phyloP scores from a whole-genome alignment of 2,888 invertebrate species.

The Kuschelorhynchus macadamiae region DNA sequence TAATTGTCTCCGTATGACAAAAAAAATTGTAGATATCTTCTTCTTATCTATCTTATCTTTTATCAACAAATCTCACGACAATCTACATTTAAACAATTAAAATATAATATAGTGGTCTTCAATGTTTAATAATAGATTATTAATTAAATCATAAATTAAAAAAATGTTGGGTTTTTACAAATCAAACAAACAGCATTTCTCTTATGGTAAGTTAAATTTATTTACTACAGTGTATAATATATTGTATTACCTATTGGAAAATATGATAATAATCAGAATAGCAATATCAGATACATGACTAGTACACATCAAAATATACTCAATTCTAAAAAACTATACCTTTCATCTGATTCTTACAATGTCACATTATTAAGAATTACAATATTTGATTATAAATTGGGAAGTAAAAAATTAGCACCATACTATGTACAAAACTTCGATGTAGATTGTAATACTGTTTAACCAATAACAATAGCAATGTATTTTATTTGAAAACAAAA shows the following conservation, averaged over 20 bases:
- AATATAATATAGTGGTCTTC: too few species aligned
- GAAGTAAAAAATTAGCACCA: conserved; percentile 48
- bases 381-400: conserved; percentile 22
- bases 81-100: too few species aligned
- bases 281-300: conserved; percentile 57
- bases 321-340: conserved; percentile 38
- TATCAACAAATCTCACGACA: too few species aligned
- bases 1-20: too few species aligned
- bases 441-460: conserved; percentile 14
- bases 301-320: conserved; percentile 55
- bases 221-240: conserved; percentile 28
- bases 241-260: conserved; percentile 47
- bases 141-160: too few species aligned
- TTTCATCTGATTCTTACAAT: conserved; percentile 24
- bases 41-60: too few species aligned
- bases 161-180: too few species aligned
- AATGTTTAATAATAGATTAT: too few species aligned
- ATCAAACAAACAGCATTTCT: too few species aligned
- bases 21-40: too few species aligned
- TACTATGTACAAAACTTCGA: conserved; percentile 44
- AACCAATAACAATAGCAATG: conserved; percentile 4
- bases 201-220: neutral
- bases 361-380: conserved; percentile 19
- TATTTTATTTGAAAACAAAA: neutral
- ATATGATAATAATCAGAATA: conserved; percentile 55